Evolutionary conservation across 1,140 invertebrate species (phyloP).

Genomic region (Bombus balteatus): DNA sequence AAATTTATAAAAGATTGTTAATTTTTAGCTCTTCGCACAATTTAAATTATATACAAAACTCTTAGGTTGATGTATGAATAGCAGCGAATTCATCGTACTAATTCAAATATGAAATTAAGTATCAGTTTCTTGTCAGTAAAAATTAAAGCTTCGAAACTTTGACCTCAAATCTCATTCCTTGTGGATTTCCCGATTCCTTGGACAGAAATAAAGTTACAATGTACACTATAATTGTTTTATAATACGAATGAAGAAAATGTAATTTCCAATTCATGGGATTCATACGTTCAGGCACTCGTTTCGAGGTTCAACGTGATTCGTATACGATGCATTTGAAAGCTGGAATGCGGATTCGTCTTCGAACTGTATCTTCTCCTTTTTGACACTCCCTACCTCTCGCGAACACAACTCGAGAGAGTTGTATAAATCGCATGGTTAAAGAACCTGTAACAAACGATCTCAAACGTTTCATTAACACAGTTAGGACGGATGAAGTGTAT

Average conservation of each 20-base stretch:
- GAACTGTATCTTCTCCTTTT: neutral
- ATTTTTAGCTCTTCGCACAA: too few species aligned
- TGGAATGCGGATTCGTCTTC: conserved; percentile 22
- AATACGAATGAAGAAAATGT: neutral
- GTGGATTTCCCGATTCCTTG: too few species aligned
- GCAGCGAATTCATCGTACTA: too few species aligned
- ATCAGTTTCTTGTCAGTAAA: too few species aligned
- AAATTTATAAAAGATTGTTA: too few species aligned
- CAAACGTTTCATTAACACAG: neutral
- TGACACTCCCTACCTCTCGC: neutral
- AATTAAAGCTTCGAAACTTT: too few species aligned
- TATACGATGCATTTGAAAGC: conserved; percentile 3
- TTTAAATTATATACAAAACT: too few species aligned
- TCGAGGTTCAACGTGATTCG: neutral
- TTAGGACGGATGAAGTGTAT: neutral
- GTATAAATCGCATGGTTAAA: neutral
- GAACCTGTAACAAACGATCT: neutral
- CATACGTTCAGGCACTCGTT: neutral
- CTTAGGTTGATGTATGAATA: too few species aligned
- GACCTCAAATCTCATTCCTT: too few species aligned
- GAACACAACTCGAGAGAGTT: neutral
- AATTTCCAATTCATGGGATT: neutral
- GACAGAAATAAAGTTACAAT: too few species aligned
- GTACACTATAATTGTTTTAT: neutral
- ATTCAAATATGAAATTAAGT: too few species aligned